phyloP scores from a whole-genome alignment of 2,113 vertebrate genomes.

The Ovibos moschatus region DNA sequence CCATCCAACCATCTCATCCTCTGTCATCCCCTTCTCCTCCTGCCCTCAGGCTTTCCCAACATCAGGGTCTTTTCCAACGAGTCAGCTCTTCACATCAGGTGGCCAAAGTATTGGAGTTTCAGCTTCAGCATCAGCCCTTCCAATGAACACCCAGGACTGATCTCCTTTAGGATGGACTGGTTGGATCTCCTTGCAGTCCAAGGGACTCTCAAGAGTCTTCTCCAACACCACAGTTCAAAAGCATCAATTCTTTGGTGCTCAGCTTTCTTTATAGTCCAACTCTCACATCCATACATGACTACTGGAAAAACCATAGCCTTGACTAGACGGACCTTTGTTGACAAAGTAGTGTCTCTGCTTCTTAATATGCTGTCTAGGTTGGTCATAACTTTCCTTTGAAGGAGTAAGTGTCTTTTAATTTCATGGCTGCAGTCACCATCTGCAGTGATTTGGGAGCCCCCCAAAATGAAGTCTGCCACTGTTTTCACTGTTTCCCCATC shows the following conservation, averaged over 20 bases:
- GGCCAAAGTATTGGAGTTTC: neutral
- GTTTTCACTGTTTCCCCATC: neutral
- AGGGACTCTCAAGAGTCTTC: neutral
- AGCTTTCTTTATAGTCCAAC: neutral
- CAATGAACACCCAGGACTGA: neutral
- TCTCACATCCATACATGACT: neutral
- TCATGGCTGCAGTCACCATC: neutral
- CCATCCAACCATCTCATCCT: neutral
- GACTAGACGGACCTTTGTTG: neutral
- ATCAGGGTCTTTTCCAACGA: neutral
- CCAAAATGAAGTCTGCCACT: neutral
- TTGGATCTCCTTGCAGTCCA: neutral
- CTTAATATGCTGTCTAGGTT: neutral
- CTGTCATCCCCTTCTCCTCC: neutral
- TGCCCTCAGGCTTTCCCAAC: neutral
- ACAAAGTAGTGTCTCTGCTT: neutral
- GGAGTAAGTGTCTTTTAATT: neutral
- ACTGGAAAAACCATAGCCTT: neutral
- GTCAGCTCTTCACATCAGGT: neutral
- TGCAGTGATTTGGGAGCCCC: neutral
- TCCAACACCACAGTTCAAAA: neutral
- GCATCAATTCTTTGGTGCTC: neutral
- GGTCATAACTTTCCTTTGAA: neutral
- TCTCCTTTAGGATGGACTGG: neutral
- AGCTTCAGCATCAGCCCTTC: neutral